Base-by-base conservation (phyloP, 92 coral and sea anemone species). In the Bergia puertoricense region DNA sequence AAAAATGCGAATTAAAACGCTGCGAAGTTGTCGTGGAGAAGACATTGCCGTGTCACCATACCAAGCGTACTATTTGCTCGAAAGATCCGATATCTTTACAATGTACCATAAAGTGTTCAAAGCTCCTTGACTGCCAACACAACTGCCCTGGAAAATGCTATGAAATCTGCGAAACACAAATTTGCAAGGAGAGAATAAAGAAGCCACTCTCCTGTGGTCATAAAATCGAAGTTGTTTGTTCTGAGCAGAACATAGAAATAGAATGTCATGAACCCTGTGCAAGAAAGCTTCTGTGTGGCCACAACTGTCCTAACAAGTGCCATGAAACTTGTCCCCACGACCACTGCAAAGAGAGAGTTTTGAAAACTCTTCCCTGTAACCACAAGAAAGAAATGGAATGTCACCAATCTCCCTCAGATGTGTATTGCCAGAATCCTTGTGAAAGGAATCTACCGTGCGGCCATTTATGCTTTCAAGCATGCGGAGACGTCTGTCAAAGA, bases 281-380 rank as follows among this genome's bases (percentile, higher is more conserved):
- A 6, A 85, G 38, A 56, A 20, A 78, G 82, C 88, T 79, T 50
- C 71, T 5, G 6, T 93, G 95, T 85, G 90, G 89, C 69, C 95
- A 95, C 68, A 51, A 43, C n/a, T 95, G 98, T 77, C 88, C 86
- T 30, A 86, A 82, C 1, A 30, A 84, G 74, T 90, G 92, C 45
- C 79, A 79, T 36, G 86, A 90, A 23, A n/a, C 76, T 85, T 85
- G 92, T 79, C 51, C 89, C 44, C 66, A 42, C 40, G 5, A 40
- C 11, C 18, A 74, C 74, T 82, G 86, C 76, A n/a, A 42, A 8
- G 56, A 42, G 6, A 42, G 16, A n/a, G 91, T 93, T 20, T 71
- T 15, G 43, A 95, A 93, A 59, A 86, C 85, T 42, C 88, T 93
- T 0, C 87, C 93, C 1, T 95, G 98, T 89, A 92, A 92, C 72